Evolutionary conservation across 2,888 invertebrate species (phyloP).

Genomic region (Tachystola acroxantha): DNA sequence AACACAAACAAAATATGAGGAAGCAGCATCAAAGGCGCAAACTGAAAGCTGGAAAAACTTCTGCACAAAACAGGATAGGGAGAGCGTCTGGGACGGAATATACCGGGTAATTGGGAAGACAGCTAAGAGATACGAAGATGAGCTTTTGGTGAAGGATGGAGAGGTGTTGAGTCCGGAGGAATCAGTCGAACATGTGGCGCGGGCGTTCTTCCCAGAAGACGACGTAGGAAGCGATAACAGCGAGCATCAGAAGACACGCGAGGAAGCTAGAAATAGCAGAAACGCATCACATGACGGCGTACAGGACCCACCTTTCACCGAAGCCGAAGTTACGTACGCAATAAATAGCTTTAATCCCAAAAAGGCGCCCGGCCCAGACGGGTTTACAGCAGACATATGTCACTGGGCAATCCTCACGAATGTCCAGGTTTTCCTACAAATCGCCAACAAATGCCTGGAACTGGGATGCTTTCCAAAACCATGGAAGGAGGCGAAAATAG

Average conservation of each 20-base stretch:
- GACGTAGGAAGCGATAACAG: not conserved
- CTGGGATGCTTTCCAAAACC: not conserved
- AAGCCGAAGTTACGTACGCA: not conserved
- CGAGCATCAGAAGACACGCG: not conserved
- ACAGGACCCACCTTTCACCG: slow-evolving; percentile 14
- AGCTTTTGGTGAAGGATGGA: not conserved
- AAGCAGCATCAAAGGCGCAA: not conserved
- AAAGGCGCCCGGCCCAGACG: slow-evolving; percentile 19
- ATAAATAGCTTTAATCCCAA: too few relatives aligned
- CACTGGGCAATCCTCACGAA: slow-evolving; percentile 7
- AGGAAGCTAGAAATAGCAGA: not conserved
- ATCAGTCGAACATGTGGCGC: not conserved
- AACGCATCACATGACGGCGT: not conserved
- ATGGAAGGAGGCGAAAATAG: slow-evolving; percentile 10
- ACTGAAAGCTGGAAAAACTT: not conserved
- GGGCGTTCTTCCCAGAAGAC: slow-evolving; percentile 2
- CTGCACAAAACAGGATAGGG: not conserved
- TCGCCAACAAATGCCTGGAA: slow-evolving; percentile 8
- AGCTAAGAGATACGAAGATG: not conserved
- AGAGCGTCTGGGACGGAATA: not conserved
- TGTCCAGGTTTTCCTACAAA: slow-evolving; percentile 1
- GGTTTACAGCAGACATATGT: slow-evolving; percentile 19
- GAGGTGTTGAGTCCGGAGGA: not conserved
- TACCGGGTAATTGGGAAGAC: not conserved
- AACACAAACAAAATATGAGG: not conserved